phyloP scores from a whole-genome alignment of 37 sponge, comb jelly and placozoan species.

The Eunapius fragilis region DNA sequence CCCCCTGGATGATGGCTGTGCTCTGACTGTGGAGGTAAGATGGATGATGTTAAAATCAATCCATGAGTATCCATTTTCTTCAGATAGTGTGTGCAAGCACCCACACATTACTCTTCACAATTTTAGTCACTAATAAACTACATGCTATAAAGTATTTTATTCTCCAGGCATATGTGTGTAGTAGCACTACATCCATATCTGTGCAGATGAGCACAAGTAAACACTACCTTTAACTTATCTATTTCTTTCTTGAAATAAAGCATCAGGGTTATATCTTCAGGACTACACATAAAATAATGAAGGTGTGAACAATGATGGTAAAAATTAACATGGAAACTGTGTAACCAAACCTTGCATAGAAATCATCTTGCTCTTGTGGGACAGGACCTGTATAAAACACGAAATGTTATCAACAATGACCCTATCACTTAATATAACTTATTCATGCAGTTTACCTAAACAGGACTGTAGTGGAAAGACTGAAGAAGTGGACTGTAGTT shows the following conservation, averaged over 20 bases:
- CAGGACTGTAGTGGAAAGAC: not conserved
- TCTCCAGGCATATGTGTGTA: no score
- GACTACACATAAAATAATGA: not conserved
- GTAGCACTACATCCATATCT: no score
- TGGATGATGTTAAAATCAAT: no score
- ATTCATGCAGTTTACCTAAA: not conserved
- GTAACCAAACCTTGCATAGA: not conserved
- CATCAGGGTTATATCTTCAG: not conserved
- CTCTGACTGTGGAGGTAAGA: not conserved
- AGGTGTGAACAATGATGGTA: not conserved
- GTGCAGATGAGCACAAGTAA: not conserved
- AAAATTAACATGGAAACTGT: not conserved
- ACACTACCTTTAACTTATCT: not conserved
- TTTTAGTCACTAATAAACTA: no score
- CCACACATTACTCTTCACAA: no score
- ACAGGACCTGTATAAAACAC: not conserved
- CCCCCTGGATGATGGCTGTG: not conserved
- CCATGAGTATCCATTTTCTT: no score
- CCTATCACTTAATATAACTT: not conserved
- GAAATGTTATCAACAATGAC: not conserved
- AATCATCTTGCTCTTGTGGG: not conserved
- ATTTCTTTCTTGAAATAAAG: not conserved
- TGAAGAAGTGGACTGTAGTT: no score
- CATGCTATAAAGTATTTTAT: no score
- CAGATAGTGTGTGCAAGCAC: no score